Base-by-base conservation (phyloP, 1,140 invertebrate genomes). In the Brachionus calyciflorus region DNA sequence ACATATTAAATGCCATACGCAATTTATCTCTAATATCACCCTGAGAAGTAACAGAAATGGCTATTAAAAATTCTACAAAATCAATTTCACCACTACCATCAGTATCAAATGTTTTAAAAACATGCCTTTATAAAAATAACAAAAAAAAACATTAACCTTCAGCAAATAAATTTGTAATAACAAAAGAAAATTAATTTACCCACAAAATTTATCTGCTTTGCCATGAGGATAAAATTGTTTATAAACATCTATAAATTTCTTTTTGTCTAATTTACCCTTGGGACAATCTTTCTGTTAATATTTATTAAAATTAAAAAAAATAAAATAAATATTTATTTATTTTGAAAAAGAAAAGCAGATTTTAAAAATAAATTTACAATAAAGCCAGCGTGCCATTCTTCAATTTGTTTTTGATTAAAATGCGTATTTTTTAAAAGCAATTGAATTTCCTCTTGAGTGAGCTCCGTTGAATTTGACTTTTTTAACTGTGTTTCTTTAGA, bases 181-280 rank as follows among this genome's bases (percentile, higher is more conserved):
- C 6, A n/a, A 49, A 49, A n/a, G 17, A 26, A 14, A n/a, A 6
- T 40, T n/a, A 3, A 70, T 10, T 46, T 51, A 70, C 65, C 53
- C 55, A 40, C 76, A 77, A 69, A 77, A 77, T 46, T 77, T 77
- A 28, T 77, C 76, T 10, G 60, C 63, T 77, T 70, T 77, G 3
- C 63, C 76, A 55, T 28, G 30, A 9, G 76, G 76, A 70, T 77
- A 77, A 37, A 68, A 77, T 21, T 68, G 60, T 57, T 77, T 68
- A 26, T 77, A 77, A 10, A 69, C 76, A 12, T 77, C 76, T n/a
- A 68, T 55, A 17, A 77, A 69, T 57, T 77, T 68, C n/a, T 69
- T 77, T 19, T 77, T 77, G 19, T 69, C 53, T 17, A 68, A 57
- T 49, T 77, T 77, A 9, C 76, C 76, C 19, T 65, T 77, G 5